Evolutionary conservation across 2,888 invertebrate species (phyloP).

Genomic region (Plusia festucae): DNA sequence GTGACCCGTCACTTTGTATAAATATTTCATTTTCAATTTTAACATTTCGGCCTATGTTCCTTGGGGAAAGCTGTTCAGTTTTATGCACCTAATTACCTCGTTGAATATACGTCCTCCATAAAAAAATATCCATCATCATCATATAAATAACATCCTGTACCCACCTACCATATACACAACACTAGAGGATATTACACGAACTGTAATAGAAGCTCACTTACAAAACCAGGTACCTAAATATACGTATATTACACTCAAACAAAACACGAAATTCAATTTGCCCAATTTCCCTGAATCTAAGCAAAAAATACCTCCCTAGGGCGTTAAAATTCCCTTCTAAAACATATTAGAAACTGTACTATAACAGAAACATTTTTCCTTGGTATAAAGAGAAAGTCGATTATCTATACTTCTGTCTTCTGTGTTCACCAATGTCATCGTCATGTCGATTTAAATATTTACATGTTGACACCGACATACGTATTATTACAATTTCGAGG

Average conservation of each 20-base stretch:
- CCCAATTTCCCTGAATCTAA: conserved; percentile 68
- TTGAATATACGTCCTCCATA: no score
- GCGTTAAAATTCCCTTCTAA: conserved; percentile 66
- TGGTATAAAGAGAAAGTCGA: conserved; percentile 67
- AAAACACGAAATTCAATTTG: conserved; percentile 73
- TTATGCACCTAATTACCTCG: no score
- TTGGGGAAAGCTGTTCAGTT: no score
- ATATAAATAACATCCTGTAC: background rate
- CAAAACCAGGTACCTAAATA: conserved; percentile 2
- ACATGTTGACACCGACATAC: conserved; percentile 41
- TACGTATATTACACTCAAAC: conserved; percentile 65
- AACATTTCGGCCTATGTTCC: no score
- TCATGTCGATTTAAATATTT: conserved; percentile 62
- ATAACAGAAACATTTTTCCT: conserved; percentile 66
- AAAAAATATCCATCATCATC: no score
- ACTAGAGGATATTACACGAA: conserved; percentile 20
- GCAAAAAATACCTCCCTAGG: conserved; percentile 70
- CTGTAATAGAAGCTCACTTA: conserved; percentile 22
- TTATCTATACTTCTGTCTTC: conserved; percentile 66
- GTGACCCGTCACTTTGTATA: no score
- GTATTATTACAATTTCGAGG: conserved; percentile 35
- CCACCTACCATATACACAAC: conserved; percentile 12
- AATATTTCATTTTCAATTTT: no score
- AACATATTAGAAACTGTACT: conserved; percentile 69
- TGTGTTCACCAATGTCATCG: conserved; percentile 54